Conservation (phyloP, 2,888 invertebrate genomes). For the Orchesella flavescens region DNA sequence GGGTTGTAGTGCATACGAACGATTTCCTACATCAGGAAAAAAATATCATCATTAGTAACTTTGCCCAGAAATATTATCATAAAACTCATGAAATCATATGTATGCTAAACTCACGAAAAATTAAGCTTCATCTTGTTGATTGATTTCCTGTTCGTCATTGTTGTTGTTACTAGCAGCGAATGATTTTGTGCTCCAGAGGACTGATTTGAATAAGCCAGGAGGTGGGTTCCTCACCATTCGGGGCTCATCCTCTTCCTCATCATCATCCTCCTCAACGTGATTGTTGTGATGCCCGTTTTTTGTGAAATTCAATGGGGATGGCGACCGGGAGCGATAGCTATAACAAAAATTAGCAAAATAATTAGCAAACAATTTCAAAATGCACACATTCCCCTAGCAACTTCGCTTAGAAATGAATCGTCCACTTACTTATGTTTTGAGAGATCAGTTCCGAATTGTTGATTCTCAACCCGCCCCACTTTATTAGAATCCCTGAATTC, state of each 20-base stretch:
- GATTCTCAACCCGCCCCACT: slow-evolving; percentile 15
- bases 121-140: neutral
- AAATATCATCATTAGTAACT: no score
- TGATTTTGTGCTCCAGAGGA: slow-evolving; percentile 37
- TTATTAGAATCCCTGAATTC: neutral
- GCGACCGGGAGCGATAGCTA: neutral
- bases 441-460: no score
- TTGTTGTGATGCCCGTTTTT: neutral
- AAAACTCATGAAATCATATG: no score
- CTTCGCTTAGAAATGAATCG: no score
- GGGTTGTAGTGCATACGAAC: no score
- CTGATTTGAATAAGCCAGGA: slow-evolving; percentile 32
- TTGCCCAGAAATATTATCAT: no score
- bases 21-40: no score
- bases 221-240: neutral
- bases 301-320: neutral
- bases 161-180: slow-evolving; percentile 11
- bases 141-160: slow-evolving; percentile 6
- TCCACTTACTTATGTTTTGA: no score
- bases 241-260: slow-evolving; percentile 6
- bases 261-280: neutral
- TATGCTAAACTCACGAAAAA: no score
- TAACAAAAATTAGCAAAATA: neutral
- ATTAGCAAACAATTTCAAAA: neutral
- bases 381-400: no score